A percentile compares a stretch with the other conserved stretches of the same genome.
phyloP scores from a whole-genome alignment of 2,888 invertebrate species.

The Stenoptilia bipunctidactyla region DNA sequence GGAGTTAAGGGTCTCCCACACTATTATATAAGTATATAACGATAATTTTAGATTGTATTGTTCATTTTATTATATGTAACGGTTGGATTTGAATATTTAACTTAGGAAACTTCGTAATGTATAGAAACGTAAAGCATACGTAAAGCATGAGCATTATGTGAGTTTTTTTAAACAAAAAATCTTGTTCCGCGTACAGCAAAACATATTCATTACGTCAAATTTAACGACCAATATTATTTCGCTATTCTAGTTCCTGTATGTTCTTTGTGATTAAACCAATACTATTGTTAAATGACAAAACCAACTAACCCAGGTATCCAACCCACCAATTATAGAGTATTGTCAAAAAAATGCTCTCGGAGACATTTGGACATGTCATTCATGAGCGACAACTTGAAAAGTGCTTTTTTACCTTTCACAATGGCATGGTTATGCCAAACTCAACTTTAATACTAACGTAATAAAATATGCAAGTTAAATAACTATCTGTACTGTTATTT shows the following conservation, averaged over 20 bases:
- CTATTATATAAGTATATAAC: neutral
- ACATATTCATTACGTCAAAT: conserved; percentile 29
- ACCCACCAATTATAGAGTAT: conserved; percentile 66
- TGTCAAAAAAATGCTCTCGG: conserved; percentile 58
- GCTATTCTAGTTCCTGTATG: conserved; percentile 51
- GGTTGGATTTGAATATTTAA: too few species aligned
- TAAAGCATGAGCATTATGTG: too few species aligned
- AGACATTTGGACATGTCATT: conserved; percentile 68
- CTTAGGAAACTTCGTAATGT: too few species aligned
- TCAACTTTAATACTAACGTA: conserved; percentile 20
- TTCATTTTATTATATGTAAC: too few species aligned
- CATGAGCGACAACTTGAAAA: conserved; percentile 21
- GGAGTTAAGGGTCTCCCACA: conserved; percentile 30
- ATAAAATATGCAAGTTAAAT: neutral
- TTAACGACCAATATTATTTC: conserved; percentile 50
- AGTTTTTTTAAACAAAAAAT: too few species aligned
- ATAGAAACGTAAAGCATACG: too few species aligned
- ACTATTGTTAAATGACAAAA: conserved; percentile 59
- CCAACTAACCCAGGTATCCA: conserved; percentile 63
- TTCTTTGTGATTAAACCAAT: conserved; percentile 40
- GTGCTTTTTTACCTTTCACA: neutral
- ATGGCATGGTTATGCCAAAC: conserved; percentile 17
- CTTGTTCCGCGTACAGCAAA: too few species aligned
- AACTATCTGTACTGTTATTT: conserved; percentile 10
- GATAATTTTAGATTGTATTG: conserved; percentile 2